phyloP scores from a whole-genome alignment of 2,113 vertebrate species.

The Lamprologus speciosus region DNA sequence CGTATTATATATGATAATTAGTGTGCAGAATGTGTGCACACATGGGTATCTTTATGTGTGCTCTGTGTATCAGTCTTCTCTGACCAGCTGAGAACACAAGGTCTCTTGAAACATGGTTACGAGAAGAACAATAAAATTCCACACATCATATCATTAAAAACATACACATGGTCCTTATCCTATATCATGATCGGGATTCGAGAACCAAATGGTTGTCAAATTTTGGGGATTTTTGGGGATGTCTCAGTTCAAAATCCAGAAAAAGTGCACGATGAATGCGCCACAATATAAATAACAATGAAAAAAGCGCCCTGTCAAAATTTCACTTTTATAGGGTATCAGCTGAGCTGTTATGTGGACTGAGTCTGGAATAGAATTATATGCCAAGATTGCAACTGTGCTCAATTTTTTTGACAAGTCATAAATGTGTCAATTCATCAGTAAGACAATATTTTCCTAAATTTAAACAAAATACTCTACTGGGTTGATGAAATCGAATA shows the following conservation, averaged over 20 bases:
- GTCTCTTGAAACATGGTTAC: background rate
- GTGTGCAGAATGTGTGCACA: background rate
- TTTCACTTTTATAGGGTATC: background rate
- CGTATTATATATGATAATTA: conserved; percentile 42
- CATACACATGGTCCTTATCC: background rate
- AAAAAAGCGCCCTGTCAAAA: background rate
- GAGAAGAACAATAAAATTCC: background rate
- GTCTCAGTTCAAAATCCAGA: background rate
- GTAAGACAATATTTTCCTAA: background rate
- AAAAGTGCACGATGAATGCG: background rate
- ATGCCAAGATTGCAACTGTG: background rate
- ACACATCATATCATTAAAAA: background rate
- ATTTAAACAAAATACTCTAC: background rate
- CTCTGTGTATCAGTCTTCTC: background rate
- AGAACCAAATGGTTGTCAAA: background rate
- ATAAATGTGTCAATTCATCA: background rate
- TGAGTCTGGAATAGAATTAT: background rate
- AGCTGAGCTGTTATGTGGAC: background rate
- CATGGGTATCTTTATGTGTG: background rate
- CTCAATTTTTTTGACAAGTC: background rate
- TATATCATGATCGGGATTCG: background rate
- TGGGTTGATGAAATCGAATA: background rate
- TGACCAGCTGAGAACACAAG: background rate
- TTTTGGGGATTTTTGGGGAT: background rate
- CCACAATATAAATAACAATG: background rate